phyloP scores from a whole-genome alignment of 2,888 invertebrate species.

The Melanotus villosus region DNA sequence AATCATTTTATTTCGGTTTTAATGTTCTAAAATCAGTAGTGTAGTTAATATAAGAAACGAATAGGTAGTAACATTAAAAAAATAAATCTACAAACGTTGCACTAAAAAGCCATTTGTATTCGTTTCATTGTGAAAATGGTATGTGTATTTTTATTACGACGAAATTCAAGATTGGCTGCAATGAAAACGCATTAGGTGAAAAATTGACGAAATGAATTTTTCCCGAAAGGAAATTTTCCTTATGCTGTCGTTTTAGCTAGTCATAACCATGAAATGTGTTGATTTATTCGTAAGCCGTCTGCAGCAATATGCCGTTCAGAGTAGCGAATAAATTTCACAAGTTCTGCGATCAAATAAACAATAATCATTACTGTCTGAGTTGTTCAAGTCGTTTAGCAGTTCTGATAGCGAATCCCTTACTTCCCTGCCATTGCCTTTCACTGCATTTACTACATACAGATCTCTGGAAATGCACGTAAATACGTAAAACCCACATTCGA shows the following conservation, averaged over 20 bases:
- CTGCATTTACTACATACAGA: slow-evolving; percentile 43
- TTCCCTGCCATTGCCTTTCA: slow-evolving; percentile 49
- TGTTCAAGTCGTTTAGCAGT: slow-evolving; percentile 63
- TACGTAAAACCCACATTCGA: slow-evolving; percentile 18
- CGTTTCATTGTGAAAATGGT: no score
- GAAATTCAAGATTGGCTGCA: not conserved
- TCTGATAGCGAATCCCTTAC: slow-evolving; percentile 57
- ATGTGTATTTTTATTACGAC: not conserved
- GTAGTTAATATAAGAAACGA: no score
- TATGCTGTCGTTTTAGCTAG: slow-evolving; percentile 50
- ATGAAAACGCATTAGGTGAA: slow-evolving; percentile 15
- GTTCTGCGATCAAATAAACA: slow-evolving; percentile 66
- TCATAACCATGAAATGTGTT: slow-evolving; percentile 56
- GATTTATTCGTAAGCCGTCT: slow-evolving; percentile 53
- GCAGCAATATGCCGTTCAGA: slow-evolving; percentile 56
- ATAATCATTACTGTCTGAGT: slow-evolving; percentile 67
- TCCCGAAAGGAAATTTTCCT: slow-evolving; percentile 48
- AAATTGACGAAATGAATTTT: slow-evolving; percentile 43
- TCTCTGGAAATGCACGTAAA: slow-evolving; percentile 39
- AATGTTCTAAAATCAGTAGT: no score
- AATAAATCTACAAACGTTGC: no score
- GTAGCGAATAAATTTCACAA: slow-evolving; percentile 60
- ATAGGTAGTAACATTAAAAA: no score
- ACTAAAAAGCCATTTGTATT: no score
- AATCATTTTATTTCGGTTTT: no score